These are phyloP conservation scores for Heptranchias perlo DNA, from an alignment of 2,113 vertebrate genomes.

Conservation along the genomic window DNA sequence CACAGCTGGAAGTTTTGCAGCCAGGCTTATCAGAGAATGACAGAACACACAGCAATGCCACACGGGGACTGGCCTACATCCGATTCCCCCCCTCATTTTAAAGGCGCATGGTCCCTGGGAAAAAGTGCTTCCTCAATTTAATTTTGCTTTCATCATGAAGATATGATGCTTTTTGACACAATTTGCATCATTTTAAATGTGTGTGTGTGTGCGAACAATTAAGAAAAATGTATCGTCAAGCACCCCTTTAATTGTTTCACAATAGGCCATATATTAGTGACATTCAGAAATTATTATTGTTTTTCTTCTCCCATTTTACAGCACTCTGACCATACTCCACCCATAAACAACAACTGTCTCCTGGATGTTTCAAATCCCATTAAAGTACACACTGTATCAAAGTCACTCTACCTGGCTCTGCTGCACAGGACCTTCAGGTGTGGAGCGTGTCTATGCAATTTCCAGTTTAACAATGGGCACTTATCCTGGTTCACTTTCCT, in stretches of 20 bases:
- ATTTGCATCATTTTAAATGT: not conserved
- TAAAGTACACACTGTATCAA: not conserved
- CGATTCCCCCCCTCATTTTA: not conserved
- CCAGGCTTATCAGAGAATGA: constrained; percentile 8
- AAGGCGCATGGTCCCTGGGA: not conserved
- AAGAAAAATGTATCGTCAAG: not conserved
- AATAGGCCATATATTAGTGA: not conserved
- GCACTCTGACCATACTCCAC: not conserved
- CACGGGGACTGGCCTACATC: not conserved
- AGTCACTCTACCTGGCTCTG: not conserved
- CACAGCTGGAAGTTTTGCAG: constrained; percentile 30
- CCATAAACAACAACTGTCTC: not conserved
- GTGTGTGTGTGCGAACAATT: not conserved
- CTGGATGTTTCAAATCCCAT: not conserved
- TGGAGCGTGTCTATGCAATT: not conserved
- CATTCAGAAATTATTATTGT: not conserved
- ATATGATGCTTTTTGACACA: not conserved
- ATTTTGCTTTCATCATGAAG: not conserved
- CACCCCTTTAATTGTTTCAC: not conserved
- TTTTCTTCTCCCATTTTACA: not conserved
- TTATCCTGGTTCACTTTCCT: not conserved
- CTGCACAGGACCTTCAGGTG: not conserved
- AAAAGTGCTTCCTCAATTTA: not conserved
- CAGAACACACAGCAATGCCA: constrained; percentile 26
- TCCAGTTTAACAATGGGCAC: not conserved